phyloP scores from a whole-genome alignment of 2,797 vertebrate genomes.

The Xenopus petersii region DNA sequence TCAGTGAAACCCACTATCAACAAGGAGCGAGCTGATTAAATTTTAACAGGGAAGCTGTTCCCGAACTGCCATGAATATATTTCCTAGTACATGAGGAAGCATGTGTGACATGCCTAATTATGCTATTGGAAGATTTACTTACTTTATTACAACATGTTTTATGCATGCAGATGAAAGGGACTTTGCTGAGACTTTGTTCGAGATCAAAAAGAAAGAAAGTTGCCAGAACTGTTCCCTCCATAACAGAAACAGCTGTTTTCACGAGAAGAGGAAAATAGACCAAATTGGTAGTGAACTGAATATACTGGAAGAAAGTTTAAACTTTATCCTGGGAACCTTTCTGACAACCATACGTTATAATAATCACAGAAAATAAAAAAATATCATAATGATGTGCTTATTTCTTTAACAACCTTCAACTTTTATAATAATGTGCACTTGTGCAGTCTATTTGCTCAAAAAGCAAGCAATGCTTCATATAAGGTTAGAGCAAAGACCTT shows the following conservation, averaged over 20 bases:
- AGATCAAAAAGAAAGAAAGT: conserved; percentile 31
- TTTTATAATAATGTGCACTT: too few relatives aligned
- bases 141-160: conserved; percentile 23
- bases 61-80: conserved; percentile 25
- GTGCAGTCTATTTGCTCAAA: too few relatives aligned
- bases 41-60: conserved; percentile 45
- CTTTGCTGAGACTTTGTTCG: conserved; percentile 27
- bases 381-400: too few relatives aligned
- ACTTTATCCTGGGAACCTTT: background rate
- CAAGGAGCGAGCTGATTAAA: conserved; percentile 38
- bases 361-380: too few relatives aligned
- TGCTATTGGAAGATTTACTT: conserved; percentile 27
- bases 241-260: conserved; percentile 34
- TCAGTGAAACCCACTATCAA: conserved; percentile 34
- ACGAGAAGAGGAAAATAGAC: conserved; percentile 16
- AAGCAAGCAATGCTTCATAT: too few relatives aligned
- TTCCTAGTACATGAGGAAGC: conserved; percentile 27
- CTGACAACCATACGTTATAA: too few relatives aligned
- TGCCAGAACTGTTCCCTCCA: conserved; percentile 24
- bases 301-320: conserved; percentile 14
- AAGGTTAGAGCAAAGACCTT: too few relatives aligned
- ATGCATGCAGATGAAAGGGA: conserved; percentile 35
- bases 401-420: too few relatives aligned
- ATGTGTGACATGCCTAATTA: conserved; percentile 37
- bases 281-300: conserved; percentile 16